Conservation (phyloP, 1,140 invertebrate genomes). For the Drosophila bocki region DNA sequence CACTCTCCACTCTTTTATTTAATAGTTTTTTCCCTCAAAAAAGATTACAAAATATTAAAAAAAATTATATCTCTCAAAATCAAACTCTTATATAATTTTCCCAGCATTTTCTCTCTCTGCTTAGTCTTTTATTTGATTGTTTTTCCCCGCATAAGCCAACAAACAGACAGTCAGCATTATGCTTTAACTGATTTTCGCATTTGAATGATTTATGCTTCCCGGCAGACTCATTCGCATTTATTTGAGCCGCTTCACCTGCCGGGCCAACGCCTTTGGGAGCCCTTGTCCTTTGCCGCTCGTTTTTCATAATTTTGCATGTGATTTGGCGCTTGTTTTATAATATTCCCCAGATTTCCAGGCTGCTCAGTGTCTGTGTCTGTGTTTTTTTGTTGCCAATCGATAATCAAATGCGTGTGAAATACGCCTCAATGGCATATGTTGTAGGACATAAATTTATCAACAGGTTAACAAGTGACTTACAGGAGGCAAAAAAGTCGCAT, state of each 20-base stretch:
- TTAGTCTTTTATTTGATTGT: slow-evolving; percentile 35
- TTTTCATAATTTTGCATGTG: slow-evolving; percentile 81
- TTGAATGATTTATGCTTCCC: slow-evolving; percentile 80
- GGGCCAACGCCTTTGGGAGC: slow-evolving; percentile 55
- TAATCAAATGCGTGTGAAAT: slow-evolving; percentile 63
- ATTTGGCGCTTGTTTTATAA: slow-evolving; percentile 64
- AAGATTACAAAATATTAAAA: neutral
- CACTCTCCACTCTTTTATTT: slow-evolving; percentile 14
- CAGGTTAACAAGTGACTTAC: slow-evolving; percentile 78
- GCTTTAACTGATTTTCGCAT: slow-evolving; percentile 81
- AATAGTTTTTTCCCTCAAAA: neutral
- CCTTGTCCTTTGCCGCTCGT: slow-evolving; percentile 56
- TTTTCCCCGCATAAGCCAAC: slow-evolving; percentile 14
- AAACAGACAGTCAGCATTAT: slow-evolving; percentile 54
- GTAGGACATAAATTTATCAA: slow-evolving; percentile 72
- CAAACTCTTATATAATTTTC: neutral
- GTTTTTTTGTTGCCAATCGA: slow-evolving; percentile 43
- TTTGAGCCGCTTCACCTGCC: slow-evolving; percentile 37
- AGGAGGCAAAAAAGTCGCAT: slow-evolving; percentile 30
- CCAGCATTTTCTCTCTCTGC: neutral
- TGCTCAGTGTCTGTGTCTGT: slow-evolving; percentile 6
- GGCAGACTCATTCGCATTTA: slow-evolving; percentile 70
- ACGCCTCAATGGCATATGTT: slow-evolving; percentile 37
- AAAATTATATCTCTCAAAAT: neutral
- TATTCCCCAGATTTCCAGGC: slow-evolving; percentile 18